Evolutionary conservation across 2,113 vertebrate species (phyloP), one percentile per base, ranked within the genome.

Genomic region (Oostethus manadensis): DNA sequence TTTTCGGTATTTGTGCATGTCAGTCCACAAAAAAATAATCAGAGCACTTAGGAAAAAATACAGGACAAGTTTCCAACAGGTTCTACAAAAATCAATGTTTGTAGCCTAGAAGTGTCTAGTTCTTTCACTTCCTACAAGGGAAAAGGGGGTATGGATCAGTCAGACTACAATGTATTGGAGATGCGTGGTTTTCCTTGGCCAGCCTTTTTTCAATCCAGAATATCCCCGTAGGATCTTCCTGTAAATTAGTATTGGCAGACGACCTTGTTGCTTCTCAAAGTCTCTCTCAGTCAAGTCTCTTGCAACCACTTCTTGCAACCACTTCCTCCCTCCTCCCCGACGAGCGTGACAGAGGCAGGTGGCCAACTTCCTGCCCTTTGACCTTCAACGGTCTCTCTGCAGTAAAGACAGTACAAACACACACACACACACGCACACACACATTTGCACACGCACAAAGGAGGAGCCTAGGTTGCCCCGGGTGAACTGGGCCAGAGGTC

Each of bases 401-500:
- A 74, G 83, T 79, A 78, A 69, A 75, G 79, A 78, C 72, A 78
- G 76, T 53, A 61, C 62, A 74, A 70, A 74, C 75, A 78, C 72
- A 62, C 60, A 60, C 70, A 48, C 26, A 11, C 47, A 67, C 62
- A 64, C 67, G 61, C 51, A 70, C 51, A 56, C 75, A 60, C 49
- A 66, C 44, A 66, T 55, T 38, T 53, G 38, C 48, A 60, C 58
- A 69, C 18, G 64, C 58, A 72, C 64, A 70, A 69, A 83, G 87
- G 87, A 84, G 85, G 87, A 84, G 85, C 78, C 82, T 86, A 82
- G 70, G 82, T 85, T 88, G 84, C 82, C 80, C 86, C 58, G 81
- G 80, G 81, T 87, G 85, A 88, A 86, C 78, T 88, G 67, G 85
- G 82, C 64, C 75, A 88, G 82, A 88, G 87, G 84, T 87, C 84